phyloP scores from a whole-genome alignment of 2,797 vertebrate genomes.

The Sebastes elongatus region DNA sequence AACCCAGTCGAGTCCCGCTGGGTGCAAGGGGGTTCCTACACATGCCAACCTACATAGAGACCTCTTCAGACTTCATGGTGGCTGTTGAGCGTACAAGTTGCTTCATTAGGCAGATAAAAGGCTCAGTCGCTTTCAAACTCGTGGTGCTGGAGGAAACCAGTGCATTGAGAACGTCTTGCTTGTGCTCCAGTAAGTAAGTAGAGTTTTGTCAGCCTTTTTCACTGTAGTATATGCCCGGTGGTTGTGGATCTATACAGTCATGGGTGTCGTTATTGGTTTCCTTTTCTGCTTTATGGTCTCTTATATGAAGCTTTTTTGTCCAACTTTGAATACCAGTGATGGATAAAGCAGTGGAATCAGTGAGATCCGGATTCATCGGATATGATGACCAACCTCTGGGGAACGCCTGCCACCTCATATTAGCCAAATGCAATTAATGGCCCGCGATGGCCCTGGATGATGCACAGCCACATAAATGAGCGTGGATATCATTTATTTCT shows the following conservation, averaged over 20 bases:
- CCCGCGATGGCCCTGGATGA: conserved; percentile 36
- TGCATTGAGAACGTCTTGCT: conserved; percentile 18
- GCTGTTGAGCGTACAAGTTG: conserved; percentile 43
- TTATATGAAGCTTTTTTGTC: neutral
- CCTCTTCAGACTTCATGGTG: conserved; percentile 36
- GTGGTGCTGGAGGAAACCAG: conserved; percentile 28
- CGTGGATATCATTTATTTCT: conserved; percentile 51
- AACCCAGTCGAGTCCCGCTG: conserved; percentile 31
- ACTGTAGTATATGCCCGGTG: neutral
- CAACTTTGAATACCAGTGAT: neutral
- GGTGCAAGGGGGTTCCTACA: conserved; percentile 45
- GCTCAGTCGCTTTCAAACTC: conserved; percentile 28
- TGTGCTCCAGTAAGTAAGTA: conserved; percentile 20
- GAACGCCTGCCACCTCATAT: conserved; percentile 64
- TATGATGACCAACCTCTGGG: conserved; percentile 51
- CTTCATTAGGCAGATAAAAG: conserved; percentile 55
- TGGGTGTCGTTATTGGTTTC: neutral
- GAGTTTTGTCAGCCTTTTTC: conserved; percentile 10
- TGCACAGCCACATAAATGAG: conserved; percentile 52
- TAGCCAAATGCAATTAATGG: conserved; percentile 60
- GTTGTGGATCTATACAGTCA: neutral
- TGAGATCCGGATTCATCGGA: conserved; percentile 39
- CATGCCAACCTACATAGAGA: conserved; percentile 53
- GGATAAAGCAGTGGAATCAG: conserved; percentile 4
- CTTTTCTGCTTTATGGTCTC: neutral